These are phyloP conservation scores for Agonopterix alstromeriana DNA, from an alignment of 2,888 invertebrate species.

Conservation along the genomic window DNA sequence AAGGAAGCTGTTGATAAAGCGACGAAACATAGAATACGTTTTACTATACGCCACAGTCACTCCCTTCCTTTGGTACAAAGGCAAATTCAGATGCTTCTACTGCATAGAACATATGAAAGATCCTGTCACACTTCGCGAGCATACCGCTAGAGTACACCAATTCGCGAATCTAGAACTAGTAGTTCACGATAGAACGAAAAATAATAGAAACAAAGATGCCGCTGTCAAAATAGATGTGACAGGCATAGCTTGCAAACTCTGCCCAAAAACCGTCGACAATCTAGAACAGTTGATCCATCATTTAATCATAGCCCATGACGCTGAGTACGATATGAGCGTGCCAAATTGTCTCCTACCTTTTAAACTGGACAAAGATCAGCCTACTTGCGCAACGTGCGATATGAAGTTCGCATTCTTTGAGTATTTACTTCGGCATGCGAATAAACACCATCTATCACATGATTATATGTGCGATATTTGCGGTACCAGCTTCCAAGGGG, in stretches of 20 bases:
- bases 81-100: conserved; percentile 60
- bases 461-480: conserved; percentile 68
- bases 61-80: conserved; percentile 65
- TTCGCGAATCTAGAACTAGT: conserved; percentile 55
- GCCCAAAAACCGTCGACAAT: conserved; percentile 35
- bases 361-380: conserved; percentile 54
- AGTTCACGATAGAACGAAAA: conserved; percentile 56
- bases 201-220: conserved; percentile 61
- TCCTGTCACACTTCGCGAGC: conserved; percentile 42
- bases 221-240: conserved; percentile 67
- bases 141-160: conserved; percentile 44
- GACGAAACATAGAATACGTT: conserved; percentile 62
- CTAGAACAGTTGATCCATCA: conserved; percentile 63
- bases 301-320: conserved; percentile 63
- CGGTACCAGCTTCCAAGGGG: conserved; percentile 66
- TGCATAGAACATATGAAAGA: conserved; percentile 59
- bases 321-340: conserved; percentile 58
- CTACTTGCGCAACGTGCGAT: conserved; percentile 58
- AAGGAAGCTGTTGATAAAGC: conserved; percentile 52
- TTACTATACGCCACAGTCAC: conserved; percentile 62
- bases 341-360: conserved; percentile 64
- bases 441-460: conserved; percentile 62
- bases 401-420: conserved; percentile 65
- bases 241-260: conserved; percentile 52
- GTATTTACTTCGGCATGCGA: conserved; percentile 58